Percentiles rank a stretch among this genome's conserved stretches.
These are phyloP conservation scores for Onychostoma macrolepis DNA, from an alignment of 2,113 vertebrate genomes.

Conservation along the genomic window DNA sequence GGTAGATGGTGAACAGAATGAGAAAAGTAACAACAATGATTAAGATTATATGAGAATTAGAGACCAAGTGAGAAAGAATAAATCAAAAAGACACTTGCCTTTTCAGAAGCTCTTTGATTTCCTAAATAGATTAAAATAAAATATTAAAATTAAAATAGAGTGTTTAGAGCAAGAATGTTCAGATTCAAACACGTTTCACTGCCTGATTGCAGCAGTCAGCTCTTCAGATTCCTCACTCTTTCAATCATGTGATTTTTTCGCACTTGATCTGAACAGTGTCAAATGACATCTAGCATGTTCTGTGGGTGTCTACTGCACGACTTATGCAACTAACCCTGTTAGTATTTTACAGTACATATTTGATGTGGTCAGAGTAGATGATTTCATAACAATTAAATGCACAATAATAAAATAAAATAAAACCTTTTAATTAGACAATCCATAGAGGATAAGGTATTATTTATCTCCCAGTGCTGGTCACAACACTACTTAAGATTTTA, in stretches of 20 bases:
- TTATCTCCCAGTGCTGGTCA: background rate
- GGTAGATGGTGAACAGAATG: background rate
- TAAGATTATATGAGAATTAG: background rate
- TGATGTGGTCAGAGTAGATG: background rate
- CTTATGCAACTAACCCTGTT: background rate
- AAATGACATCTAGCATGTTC: conserved; percentile 53
- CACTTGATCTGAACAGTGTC: conserved; percentile 27
- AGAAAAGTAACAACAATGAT: background rate
- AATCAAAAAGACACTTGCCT: conserved; percentile 65
- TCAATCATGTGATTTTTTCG: conserved; percentile 29
- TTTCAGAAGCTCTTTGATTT: conserved; percentile 78
- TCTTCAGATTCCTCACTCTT: conserved; percentile 19
- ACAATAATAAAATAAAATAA: background rate
- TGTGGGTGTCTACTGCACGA: conserved; percentile 12
- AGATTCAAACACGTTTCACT: conserved; percentile 15
- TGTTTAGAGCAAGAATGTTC: background rate
- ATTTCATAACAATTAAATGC: background rate
- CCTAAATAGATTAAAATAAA: conserved; percentile 69
- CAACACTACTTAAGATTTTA: conserved; percentile 5
- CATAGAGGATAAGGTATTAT: background rate
- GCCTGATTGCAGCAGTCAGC: background rate
- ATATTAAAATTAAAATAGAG: too few species aligned
- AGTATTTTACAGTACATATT: background rate
- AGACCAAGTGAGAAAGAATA: background rate
- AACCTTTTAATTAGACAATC: background rate